Conservation (phyloP, 1,140 invertebrate species). For the Aphelinus certus region DNA sequence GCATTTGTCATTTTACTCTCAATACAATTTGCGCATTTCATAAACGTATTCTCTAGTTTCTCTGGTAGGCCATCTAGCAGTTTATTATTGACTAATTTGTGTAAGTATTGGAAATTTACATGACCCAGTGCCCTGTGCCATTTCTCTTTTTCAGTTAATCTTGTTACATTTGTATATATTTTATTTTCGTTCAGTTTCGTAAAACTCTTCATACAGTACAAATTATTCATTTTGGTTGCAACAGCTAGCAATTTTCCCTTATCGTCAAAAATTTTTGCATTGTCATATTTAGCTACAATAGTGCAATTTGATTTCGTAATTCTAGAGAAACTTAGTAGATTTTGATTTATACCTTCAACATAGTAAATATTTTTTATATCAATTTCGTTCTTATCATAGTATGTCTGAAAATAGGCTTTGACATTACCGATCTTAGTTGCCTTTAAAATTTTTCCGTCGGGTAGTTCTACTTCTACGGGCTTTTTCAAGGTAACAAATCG, state of each 20-base stretch:
- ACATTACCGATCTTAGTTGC: conserved; percentile 39
- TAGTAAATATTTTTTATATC: conserved; percentile 37
- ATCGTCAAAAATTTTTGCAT: conserved; percentile 39
- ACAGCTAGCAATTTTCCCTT: conserved; percentile 26
- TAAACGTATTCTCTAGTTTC: conserved; percentile 24
- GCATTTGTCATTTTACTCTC: conserved; percentile 49
- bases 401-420: conserved; percentile 32
- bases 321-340: conserved; percentile 37
- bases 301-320: conserved; percentile 27
- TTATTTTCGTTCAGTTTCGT: too few relatives aligned
- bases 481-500: conserved; percentile 23
- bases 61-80: conserved; percentile 26
- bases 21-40: conserved; percentile 47
- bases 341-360: conserved; percentile 34
- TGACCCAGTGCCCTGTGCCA: conserved; percentile 37
- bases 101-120: conserved; percentile 32
- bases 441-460: conserved; percentile 38
- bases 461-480: conserved; percentile 38
- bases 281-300: conserved; percentile 28
- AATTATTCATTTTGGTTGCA: conserved; percentile 35
- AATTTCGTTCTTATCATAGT: conserved; percentile 20
- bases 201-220: conserved; percentile 38
- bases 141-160: conserved; percentile 37
- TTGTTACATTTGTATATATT: conserved; percentile 27
- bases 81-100: conserved; percentile 28